Percentiles rank a stretch among this genome's conserved stretches.
These are phyloP conservation scores for Ailurus styani DNA, from an alignment of 2,113 vertebrate species.

Conservation along the genomic window DNA sequence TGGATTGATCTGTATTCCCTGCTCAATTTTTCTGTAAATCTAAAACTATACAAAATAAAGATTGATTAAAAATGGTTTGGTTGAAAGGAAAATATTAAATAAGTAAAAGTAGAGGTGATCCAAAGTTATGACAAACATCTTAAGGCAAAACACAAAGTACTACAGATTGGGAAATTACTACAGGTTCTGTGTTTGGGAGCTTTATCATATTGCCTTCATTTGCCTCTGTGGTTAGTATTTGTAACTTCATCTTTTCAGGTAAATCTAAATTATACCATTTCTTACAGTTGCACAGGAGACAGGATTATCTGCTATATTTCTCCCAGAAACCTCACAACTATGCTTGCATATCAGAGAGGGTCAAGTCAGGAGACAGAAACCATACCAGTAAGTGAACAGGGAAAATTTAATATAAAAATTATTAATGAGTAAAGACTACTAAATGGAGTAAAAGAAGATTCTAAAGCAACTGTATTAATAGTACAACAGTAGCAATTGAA, in stretches of 20 bases:
- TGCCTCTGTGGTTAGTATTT: not conserved
- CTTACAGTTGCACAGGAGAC: not conserved
- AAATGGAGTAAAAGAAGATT: not conserved
- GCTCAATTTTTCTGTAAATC: not conserved
- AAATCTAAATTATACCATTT: not conserved
- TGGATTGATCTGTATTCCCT: not conserved
- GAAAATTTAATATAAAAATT: not conserved
- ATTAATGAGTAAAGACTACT: not conserved
- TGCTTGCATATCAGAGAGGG: not conserved
- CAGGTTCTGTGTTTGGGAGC: not conserved
- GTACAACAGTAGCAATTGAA: accelerated
- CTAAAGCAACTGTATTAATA: not conserved
- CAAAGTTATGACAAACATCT: not conserved
- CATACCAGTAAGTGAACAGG: not conserved
- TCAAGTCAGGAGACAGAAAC: not conserved
- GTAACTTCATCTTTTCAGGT: not conserved
- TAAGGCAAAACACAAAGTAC: not conserved
- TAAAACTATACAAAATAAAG: not conserved
- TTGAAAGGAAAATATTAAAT: not conserved
- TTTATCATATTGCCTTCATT: not conserved
- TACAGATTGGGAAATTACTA: not conserved
- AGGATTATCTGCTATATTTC: not conserved
- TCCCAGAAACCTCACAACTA: not conserved
- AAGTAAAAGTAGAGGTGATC: not conserved
- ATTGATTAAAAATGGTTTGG: not conserved